These are phyloP conservation scores for Lagopus muta DNA, from an alignment of 2,113 vertebrate species.

Conservation along the genomic window DNA sequence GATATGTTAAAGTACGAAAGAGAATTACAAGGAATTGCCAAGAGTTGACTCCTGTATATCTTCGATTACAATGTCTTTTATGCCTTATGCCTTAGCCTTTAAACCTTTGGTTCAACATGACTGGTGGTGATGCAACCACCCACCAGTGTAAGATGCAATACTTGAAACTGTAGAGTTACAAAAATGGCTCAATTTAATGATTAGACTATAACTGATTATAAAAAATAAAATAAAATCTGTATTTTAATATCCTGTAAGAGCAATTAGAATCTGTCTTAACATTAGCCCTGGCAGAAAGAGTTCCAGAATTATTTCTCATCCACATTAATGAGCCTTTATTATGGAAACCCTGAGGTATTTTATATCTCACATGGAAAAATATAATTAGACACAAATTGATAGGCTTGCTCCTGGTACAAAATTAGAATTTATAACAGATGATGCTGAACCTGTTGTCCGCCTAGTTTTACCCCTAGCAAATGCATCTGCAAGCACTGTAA, in stretches of 20 bases:
- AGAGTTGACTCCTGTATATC: neutral
- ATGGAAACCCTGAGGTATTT: constrained; percentile 77
- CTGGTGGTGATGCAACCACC: neutral
- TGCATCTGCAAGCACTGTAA: constrained; percentile 61
- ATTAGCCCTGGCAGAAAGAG: constrained; percentile 72
- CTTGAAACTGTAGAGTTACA: constrained; percentile 49
- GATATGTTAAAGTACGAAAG: neutral
- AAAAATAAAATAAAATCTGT: constrained; percentile 6
- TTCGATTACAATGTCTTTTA: constrained; percentile 14
- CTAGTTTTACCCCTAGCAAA: constrained; percentile 59
- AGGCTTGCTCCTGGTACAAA: constrained; percentile 64
- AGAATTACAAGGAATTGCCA: neutral
- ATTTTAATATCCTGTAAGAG: constrained; percentile 73
- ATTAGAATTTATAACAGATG: constrained; percentile 73
- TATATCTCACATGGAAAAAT: constrained; percentile 76
- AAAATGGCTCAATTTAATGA: constrained; percentile 60
- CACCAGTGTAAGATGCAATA: constrained; percentile 6
- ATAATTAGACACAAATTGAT: constrained; percentile 82
- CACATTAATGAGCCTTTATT: constrained; percentile 78
- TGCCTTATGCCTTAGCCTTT: neutral
- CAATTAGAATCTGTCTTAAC: constrained; percentile 78
- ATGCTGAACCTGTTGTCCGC: constrained; percentile 67
- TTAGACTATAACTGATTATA: constrained; percentile 50
- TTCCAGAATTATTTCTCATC: constrained; percentile 76
- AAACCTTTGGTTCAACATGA: constrained; percentile 13